These are phyloP conservation scores for Salminus brasiliensis DNA, from an alignment of 2,113 vertebrate genomes.

Conservation along the genomic window DNA sequence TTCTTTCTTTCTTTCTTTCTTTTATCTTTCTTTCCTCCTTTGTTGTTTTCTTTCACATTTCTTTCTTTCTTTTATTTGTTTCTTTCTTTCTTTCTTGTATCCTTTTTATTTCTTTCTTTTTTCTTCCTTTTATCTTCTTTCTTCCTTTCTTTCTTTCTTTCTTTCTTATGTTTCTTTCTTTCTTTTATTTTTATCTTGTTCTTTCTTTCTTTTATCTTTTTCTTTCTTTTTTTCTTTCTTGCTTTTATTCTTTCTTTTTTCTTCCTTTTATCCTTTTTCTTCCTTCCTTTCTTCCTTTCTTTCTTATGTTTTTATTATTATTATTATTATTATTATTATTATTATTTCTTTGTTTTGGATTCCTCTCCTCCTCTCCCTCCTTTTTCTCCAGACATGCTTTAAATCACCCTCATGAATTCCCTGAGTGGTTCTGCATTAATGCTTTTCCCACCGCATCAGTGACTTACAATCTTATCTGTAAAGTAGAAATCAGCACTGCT, in stretches of 20 bases:
- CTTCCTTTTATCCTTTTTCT: background rate
- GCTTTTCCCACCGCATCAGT: background rate
- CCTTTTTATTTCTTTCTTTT: background rate
- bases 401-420: background rate
- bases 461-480: background rate
- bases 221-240: background rate
- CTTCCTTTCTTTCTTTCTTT: background rate
- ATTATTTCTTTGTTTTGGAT: background rate
- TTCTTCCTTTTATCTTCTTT: background rate
- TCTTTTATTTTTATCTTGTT: background rate
- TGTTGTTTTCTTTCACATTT: background rate
- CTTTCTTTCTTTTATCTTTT: background rate
- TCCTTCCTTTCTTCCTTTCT: background rate
- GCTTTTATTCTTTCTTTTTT: background rate
- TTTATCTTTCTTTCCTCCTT: too few species aligned
- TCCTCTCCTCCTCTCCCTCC: background rate
- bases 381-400: background rate
- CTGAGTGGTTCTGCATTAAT: background rate
- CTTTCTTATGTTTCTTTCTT: too few species aligned
- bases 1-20: too few species aligned
- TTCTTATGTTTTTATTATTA: background rate
- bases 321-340: background rate
- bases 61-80: background rate
- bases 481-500: background rate
- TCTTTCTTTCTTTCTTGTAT: background rate